phyloP scores from a whole-genome alignment of 1,140 invertebrate species.

The Leptinotarsa lineolata region DNA sequence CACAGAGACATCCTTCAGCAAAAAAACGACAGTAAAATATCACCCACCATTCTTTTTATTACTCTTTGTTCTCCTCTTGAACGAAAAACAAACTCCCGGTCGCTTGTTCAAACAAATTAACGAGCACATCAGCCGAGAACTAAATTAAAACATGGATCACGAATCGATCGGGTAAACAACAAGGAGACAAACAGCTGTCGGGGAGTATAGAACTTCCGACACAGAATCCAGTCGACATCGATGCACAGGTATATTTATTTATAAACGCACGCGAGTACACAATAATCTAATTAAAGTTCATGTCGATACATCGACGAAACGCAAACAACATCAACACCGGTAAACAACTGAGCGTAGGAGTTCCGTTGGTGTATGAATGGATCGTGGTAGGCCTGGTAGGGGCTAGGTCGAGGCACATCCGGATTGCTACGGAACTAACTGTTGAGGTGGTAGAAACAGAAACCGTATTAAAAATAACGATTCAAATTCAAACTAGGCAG shows the following conservation, averaged over 20 bases:
- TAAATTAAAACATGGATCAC: constrained; percentile 3
- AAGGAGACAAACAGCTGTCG: neutral
- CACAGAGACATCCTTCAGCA: too few relatives aligned
- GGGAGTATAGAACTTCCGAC: neutral
- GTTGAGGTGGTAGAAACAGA: too few relatives aligned
- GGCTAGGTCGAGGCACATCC: too few relatives aligned
- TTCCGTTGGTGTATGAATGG: neutral
- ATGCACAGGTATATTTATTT: neutral
- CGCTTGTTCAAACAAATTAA: constrained; percentile 16
- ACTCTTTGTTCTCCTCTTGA: neutral
- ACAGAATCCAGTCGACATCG: neutral
- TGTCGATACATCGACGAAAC: neutral
- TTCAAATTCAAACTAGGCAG: too few relatives aligned
- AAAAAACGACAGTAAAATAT: neutral
- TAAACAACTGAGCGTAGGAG: constrained; percentile 1
- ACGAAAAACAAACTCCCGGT: constrained; percentile 1
- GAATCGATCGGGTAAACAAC: neutral
- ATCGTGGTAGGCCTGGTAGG: neutral
- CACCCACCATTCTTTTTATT: constrained; percentile 9
- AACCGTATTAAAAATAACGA: too few relatives aligned
- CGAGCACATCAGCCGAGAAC: constrained; percentile 5
- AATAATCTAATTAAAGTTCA: constrained; percentile 9
- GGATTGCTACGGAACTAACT: too few relatives aligned
- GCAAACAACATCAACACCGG: neutral
- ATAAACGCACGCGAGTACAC: neutral